These are phyloP conservation scores for Gortyna flavago DNA, from an alignment of 2,888 invertebrate genomes.

Conservation along the genomic window DNA sequence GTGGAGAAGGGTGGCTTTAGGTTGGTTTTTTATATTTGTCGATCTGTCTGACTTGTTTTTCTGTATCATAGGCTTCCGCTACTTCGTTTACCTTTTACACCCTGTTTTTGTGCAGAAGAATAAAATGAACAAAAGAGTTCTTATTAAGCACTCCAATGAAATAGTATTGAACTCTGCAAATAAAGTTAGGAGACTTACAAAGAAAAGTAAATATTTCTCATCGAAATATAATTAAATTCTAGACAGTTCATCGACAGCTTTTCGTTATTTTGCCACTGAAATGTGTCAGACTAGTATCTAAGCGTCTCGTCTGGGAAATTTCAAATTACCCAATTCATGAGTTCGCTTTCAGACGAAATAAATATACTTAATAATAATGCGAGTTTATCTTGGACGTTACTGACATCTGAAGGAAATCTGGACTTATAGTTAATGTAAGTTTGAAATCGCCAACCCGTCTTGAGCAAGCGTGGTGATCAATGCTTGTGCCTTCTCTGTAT, in stretches of 20 bases:
- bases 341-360: neutral
- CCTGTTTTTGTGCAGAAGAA: neutral
- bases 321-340: neutral
- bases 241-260: neutral
- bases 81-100: neutral
- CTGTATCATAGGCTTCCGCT: neutral
- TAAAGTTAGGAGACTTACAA: neutral
- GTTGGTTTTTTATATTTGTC: neutral
- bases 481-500: neutral
- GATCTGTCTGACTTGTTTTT: neutral
- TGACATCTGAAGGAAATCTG: neutral
- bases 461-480: neutral
- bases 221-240: neutral
- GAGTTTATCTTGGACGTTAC: neutral
- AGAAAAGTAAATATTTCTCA: conserved; percentile 19
- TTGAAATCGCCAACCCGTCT: neutral
- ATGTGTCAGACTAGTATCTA: conserved; percentile 9
- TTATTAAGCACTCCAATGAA: neutral
- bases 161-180: conserved; percentile 12
- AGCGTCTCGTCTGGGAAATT: neutral
- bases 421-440: neutral
- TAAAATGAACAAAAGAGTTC: neutral
- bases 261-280: conserved; percentile 5
- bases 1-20: neutral
- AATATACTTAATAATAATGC: neutral